Percentiles rank a stretch among this genome's conserved stretches.
Conservation (phyloP, 2,113 vertebrate species). For the Heptranchias perlo region DNA sequence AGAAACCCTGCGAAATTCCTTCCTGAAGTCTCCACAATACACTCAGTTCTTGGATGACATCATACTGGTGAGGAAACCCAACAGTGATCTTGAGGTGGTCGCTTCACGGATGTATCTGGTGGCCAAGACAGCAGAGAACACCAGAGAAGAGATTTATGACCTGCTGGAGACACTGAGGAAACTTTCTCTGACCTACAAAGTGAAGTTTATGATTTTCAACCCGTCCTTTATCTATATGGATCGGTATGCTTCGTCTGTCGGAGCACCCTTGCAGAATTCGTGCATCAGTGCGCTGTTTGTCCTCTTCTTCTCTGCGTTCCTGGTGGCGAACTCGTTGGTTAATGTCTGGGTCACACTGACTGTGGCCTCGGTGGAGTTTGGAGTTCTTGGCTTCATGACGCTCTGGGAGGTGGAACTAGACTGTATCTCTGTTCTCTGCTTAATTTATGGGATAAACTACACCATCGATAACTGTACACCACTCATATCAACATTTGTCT, state of each 20-base stretch:
- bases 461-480: slow-evolving; percentile 91
- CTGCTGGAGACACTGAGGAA: slow-evolving; percentile 91
- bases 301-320: slow-evolving; percentile 89
- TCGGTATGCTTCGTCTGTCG: slow-evolving; percentile 91
- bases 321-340: slow-evolving; percentile 86
- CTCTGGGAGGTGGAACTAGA: slow-evolving; percentile 95
- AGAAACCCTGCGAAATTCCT: slow-evolving; percentile 77
- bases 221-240: slow-evolving; percentile 98
- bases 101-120: slow-evolving; percentile 94
- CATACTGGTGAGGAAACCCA: slow-evolving; percentile 87
- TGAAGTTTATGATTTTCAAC: slow-evolving; percentile 97
- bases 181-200: slow-evolving; percentile 89
- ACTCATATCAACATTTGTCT: slow-evolving; percentile 88
- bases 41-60: slow-evolving; percentile 95
- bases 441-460: slow-evolving; percentile 92
- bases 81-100: slow-evolving; percentile 85
- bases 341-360: slow-evolving; percentile 92
- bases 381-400: slow-evolving; percentile 97
- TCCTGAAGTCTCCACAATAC: slow-evolving; percentile 81
- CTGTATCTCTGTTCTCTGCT: slow-evolving; percentile 91
- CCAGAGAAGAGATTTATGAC: slow-evolving; percentile 92
- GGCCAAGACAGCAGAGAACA: slow-evolving; percentile 95
- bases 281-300: slow-evolving; percentile 94
- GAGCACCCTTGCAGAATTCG: slow-evolving; percentile 91
- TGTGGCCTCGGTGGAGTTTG: slow-evolving; percentile 90